Evolutionary conservation across 2,888 invertebrate species (phyloP), one percentile per base, ranked within the genome.

Genomic region (Anticlea derivata): DNA sequence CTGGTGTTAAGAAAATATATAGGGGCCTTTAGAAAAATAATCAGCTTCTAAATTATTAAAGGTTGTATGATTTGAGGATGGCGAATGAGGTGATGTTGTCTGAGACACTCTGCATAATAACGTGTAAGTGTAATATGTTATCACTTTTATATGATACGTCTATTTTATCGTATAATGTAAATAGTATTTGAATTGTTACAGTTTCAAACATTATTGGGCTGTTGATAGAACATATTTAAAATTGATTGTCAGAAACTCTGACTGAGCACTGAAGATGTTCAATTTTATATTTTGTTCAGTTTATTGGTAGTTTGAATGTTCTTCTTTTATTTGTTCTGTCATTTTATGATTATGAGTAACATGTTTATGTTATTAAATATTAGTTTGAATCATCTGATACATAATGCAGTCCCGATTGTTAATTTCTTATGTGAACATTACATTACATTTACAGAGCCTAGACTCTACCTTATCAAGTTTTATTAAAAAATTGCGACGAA

Each of bases 101-200:
- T 40, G 40, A 13, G 51, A 35, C 37, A 52, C 12, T 37, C 27
- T n/a, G 20, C 40, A 26, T 30, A 17, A 7, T 43, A 50, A 45
- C 3, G 12, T 39, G 22, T 68, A 69, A 59, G 58, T 54, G 49
- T 65, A 66, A 39, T 60, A 46, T 55, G 55, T 58, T 58, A 47
- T 65, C 39, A 52, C 56, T 52, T 50, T 50, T 54, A 41, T 44
- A 44, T 43, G 35, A 35, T 55, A 52, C 45, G 22, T 60, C 39
- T 50, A 38, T 55, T 44, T 44, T 45, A 41, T 38, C 39, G 33
- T 55, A 37, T 45, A 34, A 49, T 43, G 37, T 48, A 48, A 34
- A 53, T 48, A 44, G 33, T 38, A 17, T 29, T 22, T 35, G 7
- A 30, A 44, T 31, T 48, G 30, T 40, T 35, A 12, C 43, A 31